Conservation (phyloP, 2,797 vertebrate genomes). For the Telmatherina bonti region DNA sequence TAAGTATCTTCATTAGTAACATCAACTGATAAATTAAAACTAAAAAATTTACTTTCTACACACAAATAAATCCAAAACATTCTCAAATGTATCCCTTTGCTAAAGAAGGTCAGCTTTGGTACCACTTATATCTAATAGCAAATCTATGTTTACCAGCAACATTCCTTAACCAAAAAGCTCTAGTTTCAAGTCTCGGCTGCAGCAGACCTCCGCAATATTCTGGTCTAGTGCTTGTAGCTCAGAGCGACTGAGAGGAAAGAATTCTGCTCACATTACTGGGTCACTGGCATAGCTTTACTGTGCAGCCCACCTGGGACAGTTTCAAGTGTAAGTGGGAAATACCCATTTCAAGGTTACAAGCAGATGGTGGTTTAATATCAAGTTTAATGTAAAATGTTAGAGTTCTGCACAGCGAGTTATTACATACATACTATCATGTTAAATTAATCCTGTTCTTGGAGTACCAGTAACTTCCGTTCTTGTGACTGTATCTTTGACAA, state of each 20-base stretch:
- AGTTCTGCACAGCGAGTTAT: background rate
- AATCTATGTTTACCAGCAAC: slow-evolving; percentile 67
- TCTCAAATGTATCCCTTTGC: slow-evolving; percentile 36
- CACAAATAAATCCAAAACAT: background rate
- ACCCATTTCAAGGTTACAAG: slow-evolving; percentile 61
- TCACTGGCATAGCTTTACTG: slow-evolving; percentile 70
- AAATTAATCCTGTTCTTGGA: background rate
- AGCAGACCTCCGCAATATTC: slow-evolving; percentile 44
- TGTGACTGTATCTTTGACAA: slow-evolving; percentile 52
- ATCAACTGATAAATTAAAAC: no score
- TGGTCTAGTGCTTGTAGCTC: slow-evolving; percentile 32
- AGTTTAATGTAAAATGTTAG: background rate
- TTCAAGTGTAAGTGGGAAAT: slow-evolving; percentile 66
- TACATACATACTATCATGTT: background rate
- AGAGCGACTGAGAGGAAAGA: slow-evolving; percentile 53
- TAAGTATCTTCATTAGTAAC: background rate
- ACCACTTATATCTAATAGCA: slow-evolving; percentile 56
- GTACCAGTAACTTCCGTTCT: slow-evolving; percentile 38
- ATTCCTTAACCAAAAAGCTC: slow-evolving; percentile 64
- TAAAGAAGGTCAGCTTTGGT: slow-evolving; percentile 58
- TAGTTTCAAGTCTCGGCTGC: slow-evolving; percentile 41
- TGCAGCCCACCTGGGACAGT: slow-evolving; percentile 64
- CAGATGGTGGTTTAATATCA: slow-evolving; percentile 32
- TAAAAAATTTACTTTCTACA: background rate
- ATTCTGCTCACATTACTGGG: slow-evolving; percentile 72